Conservation (phyloP, 2,113 vertebrate genomes). For the Aptenodytes forsteri region DNA sequence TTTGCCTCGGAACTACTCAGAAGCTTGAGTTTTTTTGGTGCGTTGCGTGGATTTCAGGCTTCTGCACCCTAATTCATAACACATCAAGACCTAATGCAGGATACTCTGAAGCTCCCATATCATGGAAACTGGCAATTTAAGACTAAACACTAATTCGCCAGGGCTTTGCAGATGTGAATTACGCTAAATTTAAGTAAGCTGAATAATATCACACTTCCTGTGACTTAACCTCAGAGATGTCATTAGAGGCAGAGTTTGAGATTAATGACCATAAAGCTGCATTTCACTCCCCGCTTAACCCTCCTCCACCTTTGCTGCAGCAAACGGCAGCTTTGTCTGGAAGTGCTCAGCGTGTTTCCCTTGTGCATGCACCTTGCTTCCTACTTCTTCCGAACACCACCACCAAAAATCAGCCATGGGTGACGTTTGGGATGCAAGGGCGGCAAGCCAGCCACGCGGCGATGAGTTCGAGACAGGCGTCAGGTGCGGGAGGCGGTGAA, state of each 20-base stretch:
- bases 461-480: neutral
- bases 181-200: conserved; percentile 26
- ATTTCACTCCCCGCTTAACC: neutral
- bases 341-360: neutral
- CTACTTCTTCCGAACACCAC: neutral
- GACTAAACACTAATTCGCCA: neutral
- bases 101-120: neutral
- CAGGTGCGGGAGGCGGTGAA: neutral
- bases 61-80: conserved; percentile 6
- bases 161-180: conserved; percentile 6
- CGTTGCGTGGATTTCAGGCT: neutral
- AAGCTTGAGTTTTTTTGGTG: neutral
- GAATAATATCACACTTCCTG: neutral
- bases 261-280: neutral
- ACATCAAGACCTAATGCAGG: neutral
- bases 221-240: conserved; percentile 27
- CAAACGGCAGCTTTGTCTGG: neutral
- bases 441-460: fast-evolving
- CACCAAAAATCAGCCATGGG: neutral
- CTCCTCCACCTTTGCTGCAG: neutral
- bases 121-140: neutral
- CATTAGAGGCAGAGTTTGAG: neutral
- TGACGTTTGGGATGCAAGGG: neutral
- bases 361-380: neutral
- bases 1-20: neutral